Conservation (phyloP, 2,888 invertebrate genomes). For the Graphium colonna region DNA sequence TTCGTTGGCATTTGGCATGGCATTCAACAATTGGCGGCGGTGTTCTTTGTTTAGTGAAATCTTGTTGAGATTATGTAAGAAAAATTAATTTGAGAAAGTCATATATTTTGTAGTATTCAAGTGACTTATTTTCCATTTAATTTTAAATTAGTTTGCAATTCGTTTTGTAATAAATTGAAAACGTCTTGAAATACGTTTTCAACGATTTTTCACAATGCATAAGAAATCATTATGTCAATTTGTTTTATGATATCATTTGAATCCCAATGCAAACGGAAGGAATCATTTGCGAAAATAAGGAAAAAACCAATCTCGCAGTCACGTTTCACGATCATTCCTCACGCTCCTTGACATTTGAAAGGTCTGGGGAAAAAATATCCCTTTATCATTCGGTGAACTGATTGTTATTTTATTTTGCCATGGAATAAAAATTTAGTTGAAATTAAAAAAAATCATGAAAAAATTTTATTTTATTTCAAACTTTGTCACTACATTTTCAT, state of each 20-base stretch:
- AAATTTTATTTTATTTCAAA: no score
- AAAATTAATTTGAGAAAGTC: no score
- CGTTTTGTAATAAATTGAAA: no score
- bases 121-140: no score
- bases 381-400: constrained; percentile 15
- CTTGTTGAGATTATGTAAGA: no score
- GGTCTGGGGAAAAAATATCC: constrained; percentile 35
- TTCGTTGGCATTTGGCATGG: constrained; percentile 6
- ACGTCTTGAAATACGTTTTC: no score
- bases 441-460: not conserved
- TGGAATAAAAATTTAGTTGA: constrained; percentile 14
- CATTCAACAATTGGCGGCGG: no score
- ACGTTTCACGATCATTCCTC: constrained; percentile 43
- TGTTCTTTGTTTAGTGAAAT: no score
- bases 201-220: not conserved
- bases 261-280: not conserved
- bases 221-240: not conserved
- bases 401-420: not conserved
- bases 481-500: no score
- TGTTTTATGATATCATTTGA: not conserved
- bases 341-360: constrained; percentile 39
- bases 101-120: no score
- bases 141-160: no score
- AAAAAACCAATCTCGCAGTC: constrained; percentile 32
- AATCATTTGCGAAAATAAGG: not conserved